Evolutionary conservation across 2,888 invertebrate species (phyloP), one percentile per base, ranked within the genome.

Genomic region (Cerastis rubricosa): DNA sequence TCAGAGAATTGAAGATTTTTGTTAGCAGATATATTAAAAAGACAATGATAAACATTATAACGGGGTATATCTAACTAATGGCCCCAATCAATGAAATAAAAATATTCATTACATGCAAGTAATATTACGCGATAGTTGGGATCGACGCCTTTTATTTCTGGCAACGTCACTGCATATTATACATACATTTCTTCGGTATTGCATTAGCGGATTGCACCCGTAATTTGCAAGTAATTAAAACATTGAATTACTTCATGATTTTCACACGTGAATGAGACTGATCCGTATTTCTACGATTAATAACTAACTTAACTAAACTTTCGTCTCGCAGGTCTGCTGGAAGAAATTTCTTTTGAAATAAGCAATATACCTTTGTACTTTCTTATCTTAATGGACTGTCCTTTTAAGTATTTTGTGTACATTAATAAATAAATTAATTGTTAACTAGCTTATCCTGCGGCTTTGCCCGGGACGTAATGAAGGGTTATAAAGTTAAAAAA

Each of bases 31-130:
- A 59, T n/a, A n/a, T n/a, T 17, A 8, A 6, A 6, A 25, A 8
- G 2, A 59, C 59, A n/a, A n/a, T 11, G 5, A 63, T 22, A 7
- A 40, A 3, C 14, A 43, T 8, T n/a, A 3, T n/a, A n/a, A n/a
- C n/a, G n/a, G n/a, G n/a, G n/a, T n/a, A n/a, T 22, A 40, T 40
- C n/a, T 63, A 40, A 12, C 22, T 2, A 63, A 63, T 43, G 7
- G 7, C 64, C 14, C 14, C 43, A 17, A 25, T 43, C 9, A 43
- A n/a, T n/a, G 17, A 43, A 43, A 64, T 19, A 64, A 43, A 78
- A 78, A 80, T 83, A 80, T 83, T 83, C 65, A 83, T 17, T 49
- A 51, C 65, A 54, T 83, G 70, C 71, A 59, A 83, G 6, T 66
- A 11, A 61, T 66, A 61, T 80, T 83, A 70, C 80, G 67, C 11